phyloP scores from a whole-genome alignment of 2,888 invertebrate genomes.

The Strigamia crassipes region DNA sequence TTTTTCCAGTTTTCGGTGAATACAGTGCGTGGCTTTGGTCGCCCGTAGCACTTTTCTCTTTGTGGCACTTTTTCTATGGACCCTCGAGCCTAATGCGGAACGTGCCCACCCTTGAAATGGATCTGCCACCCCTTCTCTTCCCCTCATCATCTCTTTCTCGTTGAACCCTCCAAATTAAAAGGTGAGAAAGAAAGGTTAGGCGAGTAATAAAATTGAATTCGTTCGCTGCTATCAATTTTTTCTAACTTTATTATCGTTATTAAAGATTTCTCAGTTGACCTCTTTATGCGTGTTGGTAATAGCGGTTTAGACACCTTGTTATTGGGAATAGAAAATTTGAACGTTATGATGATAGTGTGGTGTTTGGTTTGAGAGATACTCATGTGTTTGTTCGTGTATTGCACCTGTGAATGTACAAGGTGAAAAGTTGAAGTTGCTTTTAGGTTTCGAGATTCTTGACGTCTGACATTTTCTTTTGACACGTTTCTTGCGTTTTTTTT shows the following conservation, averaged over 20 bases:
- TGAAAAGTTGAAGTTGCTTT: slow-evolving; percentile 29
- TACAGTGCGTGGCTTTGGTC: not conserved
- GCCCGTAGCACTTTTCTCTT: slow-evolving; percentile 20
- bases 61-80: slow-evolving; percentile 3
- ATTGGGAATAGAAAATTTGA: not conserved
- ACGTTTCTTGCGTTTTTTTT: not conserved
- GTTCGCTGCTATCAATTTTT: slow-evolving; percentile 17
- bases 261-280: not conserved
- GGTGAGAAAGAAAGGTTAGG: slow-evolving; percentile 32
- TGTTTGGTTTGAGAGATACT: not conserved
- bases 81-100: slow-evolving; percentile 25
- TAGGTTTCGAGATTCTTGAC: slow-evolving; percentile 11
- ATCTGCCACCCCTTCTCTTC: slow-evolving; percentile 8
- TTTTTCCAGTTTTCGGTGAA: not conserved
- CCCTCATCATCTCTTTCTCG: not conserved
- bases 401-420: not conserved
- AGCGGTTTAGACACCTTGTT: not conserved
- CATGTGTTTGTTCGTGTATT: not conserved
- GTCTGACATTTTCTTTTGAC: slow-evolving; percentile 25
- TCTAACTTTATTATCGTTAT: not conserved
- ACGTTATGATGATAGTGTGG: not conserved
- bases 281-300: not conserved
- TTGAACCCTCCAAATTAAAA: slow-evolving; percentile 22
- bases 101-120: slow-evolving; percentile 40
- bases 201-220: not conserved